These are phyloP conservation scores for Ophonus ardosiacus DNA, from an alignment of 2,888 invertebrate genomes.

Conservation along the genomic window DNA sequence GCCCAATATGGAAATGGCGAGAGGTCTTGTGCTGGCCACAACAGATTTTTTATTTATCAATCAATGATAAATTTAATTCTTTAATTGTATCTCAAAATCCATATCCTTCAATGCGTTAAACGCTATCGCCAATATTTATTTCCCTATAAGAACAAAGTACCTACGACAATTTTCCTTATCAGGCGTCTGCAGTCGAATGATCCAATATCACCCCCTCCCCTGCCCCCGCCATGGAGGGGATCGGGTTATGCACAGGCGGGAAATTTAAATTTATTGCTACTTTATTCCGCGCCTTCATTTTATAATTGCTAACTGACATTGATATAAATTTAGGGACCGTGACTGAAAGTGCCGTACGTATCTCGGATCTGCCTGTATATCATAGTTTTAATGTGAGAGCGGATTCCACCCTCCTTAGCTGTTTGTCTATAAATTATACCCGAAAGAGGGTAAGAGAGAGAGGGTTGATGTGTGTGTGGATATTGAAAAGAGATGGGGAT, in stretches of 20 bases:
- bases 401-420: constrained; percentile 72
- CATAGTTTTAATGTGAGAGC: constrained; percentile 75
- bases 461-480: not conserved
- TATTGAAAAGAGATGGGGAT: constrained; percentile 62
- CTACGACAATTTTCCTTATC: not conserved
- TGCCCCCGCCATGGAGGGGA: not conserved
- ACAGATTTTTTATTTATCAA: not conserved
- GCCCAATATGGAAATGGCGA: too few species aligned
- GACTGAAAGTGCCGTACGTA: constrained; percentile 75
- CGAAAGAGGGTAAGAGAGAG: constrained; percentile 66
- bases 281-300: constrained; percentile 73
- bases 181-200: constrained; percentile 9
- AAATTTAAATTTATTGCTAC: constrained; percentile 74
- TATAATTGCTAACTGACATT: constrained; percentile 76
- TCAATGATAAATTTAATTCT: not conserved
- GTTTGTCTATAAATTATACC: constrained; percentile 63
- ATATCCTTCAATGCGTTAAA: not conserved
- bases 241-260: constrained; percentile 18
- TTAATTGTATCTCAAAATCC: not conserved
- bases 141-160: constrained; percentile 2
- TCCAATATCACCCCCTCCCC: not conserved
- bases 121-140: not conserved
- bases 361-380: constrained; percentile 76
- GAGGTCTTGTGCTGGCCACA: too few species aligned
- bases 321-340: constrained; percentile 76